These are phyloP conservation scores for Hydropsyche betteni DNA, from an alignment of 2,888 invertebrate species.

Conservation along the genomic window DNA sequence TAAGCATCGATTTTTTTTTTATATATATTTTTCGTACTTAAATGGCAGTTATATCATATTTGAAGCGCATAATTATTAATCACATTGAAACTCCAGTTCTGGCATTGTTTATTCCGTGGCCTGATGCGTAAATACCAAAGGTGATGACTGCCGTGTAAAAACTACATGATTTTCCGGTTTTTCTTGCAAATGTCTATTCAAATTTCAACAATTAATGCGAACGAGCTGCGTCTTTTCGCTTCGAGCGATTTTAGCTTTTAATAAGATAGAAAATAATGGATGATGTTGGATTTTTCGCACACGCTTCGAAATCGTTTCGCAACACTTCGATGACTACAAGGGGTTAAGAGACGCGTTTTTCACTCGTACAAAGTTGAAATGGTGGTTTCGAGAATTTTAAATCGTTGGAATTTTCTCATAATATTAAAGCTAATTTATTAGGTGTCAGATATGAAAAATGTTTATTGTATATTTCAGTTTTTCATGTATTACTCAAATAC, in stretches of 20 bases:
- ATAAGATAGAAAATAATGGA: background rate
- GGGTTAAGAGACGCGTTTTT: conserved; percentile 18
- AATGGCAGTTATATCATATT: no score
- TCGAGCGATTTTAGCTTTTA: background rate
- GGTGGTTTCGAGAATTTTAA: no score
- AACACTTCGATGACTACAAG: conserved; percentile 21
- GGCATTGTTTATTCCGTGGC: conserved; percentile 24
- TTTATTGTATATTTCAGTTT: no score
- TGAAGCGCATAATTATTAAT: background rate
- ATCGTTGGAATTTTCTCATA: no score
- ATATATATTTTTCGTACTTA: no score
- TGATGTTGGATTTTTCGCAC: background rate
- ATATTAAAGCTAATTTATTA: no score
- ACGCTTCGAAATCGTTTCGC: conserved; percentile 3
- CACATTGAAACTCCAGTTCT: conserved; percentile 9
- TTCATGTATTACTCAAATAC: no score
- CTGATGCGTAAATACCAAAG: conserved; percentile 37
- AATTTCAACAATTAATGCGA: conserved; percentile 26
- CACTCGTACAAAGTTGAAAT: no score
- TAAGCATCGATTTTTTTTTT: no score
- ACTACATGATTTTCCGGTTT: conserved; percentile 38
- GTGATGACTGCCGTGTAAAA: conserved; percentile 27
- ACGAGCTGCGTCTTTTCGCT: background rate
- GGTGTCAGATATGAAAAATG: no score
- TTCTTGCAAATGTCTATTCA: conserved; percentile 34